These are phyloP conservation scores for Hippasteria phrygiana DNA, from an alignment of 53 echinoderm and acorn worm genomes.

Conservation along the genomic window DNA sequence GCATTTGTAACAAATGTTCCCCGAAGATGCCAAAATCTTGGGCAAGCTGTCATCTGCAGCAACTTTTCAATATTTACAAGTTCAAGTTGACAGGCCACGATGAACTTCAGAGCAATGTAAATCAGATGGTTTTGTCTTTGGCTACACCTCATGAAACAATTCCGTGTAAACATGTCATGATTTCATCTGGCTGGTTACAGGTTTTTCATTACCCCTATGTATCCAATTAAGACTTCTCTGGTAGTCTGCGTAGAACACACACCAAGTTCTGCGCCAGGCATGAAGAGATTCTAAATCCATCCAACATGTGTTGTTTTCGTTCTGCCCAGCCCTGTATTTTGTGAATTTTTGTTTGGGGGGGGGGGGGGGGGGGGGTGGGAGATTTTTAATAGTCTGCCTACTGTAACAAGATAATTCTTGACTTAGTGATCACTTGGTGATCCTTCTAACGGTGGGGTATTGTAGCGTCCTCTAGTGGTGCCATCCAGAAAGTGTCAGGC, in stretches of 20 bases:
- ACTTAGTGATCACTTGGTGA: neutral
- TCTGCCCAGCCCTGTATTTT: neutral
- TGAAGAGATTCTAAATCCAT: constrained; percentile 13
- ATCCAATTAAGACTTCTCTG: constrained; percentile 4
- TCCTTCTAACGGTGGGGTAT: neutral
- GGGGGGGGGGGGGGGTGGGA: too few relatives aligned
- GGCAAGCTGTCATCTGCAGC: too few relatives aligned
- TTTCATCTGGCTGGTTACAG: neutral
- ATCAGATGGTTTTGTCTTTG: neutral
- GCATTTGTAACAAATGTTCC: too few relatives aligned
- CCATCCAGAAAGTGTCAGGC: neutral
- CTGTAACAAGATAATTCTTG: too few relatives aligned
- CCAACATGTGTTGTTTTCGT: constrained; percentile 39
- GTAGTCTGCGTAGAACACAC: constrained; percentile 11
- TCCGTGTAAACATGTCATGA: constrained; percentile 48
- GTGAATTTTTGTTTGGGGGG: too few relatives aligned
- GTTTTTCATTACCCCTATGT: neutral
- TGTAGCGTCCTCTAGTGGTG: neutral
- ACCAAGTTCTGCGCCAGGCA: neutral
- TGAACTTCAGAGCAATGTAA: neutral
- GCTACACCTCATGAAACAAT: constrained; percentile 29
- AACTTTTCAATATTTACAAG: neutral
- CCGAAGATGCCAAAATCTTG: too few relatives aligned
- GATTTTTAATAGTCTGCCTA: too few relatives aligned
- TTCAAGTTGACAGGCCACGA: neutral